Conservation (phyloP, 2,113 vertebrate species). For the Garra rufa region DNA sequence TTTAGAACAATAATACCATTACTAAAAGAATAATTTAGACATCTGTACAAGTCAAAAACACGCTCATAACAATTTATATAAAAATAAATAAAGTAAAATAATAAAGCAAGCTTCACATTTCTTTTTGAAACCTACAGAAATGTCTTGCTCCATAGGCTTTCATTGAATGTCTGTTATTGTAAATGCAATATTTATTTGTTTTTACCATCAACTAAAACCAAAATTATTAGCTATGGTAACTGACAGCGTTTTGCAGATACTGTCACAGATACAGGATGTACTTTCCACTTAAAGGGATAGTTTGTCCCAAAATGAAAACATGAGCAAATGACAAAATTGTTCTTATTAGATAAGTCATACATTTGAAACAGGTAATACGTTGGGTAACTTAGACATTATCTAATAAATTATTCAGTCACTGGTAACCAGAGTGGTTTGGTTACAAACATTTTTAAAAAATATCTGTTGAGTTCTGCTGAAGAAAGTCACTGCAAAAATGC, state of each 20-base stretch:
- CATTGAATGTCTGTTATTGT: not conserved
- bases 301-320: not conserved
- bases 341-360: too few species aligned
- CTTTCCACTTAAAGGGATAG: not conserved
- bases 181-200: not conserved
- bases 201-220: not conserved
- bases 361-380: too few species aligned
- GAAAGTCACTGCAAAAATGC: too few species aligned
- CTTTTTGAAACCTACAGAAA: not conserved
- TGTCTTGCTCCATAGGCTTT: not conserved
- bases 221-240: not conserved
- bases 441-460: not conserved
- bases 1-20: not conserved
- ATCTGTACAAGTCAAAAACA: not conserved
- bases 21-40: not conserved
- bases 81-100: too few species aligned
- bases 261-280: not conserved
- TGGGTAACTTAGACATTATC: too few species aligned
- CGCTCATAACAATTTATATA: too few species aligned
- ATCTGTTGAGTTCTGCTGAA: not conserved
- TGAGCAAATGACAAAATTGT: too few species aligned
- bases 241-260: not conserved
- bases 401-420: too few species aligned
- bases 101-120: not conserved
- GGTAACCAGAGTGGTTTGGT: not conserved